Base-by-base conservation (phyloP, 2,888 invertebrate genomes). In the Drosophila prostipennis region DNA sequence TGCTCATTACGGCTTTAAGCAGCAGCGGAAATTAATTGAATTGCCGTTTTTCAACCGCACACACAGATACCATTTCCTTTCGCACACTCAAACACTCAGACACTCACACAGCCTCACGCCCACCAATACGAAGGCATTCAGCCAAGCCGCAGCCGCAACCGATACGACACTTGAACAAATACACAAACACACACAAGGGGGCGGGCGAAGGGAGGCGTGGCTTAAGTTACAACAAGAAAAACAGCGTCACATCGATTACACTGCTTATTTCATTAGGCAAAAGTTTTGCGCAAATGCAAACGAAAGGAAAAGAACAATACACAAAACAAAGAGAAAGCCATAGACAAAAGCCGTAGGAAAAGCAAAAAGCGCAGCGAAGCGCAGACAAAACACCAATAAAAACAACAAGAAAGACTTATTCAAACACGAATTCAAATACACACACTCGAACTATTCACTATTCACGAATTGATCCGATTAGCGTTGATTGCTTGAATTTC, bases 11-110 rank as follows among this genome's bases (percentile, higher is more conserved):
- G 84, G 77, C 82, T 77, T 83, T 82, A 83, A 82, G 60, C 82
- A 81, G 84, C 78, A 75, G 68, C 77, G 78, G 69, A 86, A 87
- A 86, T 87, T 85, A 85, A 87, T 85, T 87, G 83, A 87, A 87
- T 85, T 81, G 81, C 85, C 59, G 76, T 79, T 79, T 80, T 82
- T 80, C 77, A 80, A 82, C 83, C 82, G 58, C 87, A 74, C 43
- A 60, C 64, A 67, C 72, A 68, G 64, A 76, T 32, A 48, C 57
- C 53, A 60, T 36, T 58, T 63, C 61, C 61, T 49, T 63, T 58
- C 16, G 48, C 48, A 57, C 51, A 36, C 16, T 55, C 43, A 64
- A n/a, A n/a, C n/a, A n/a, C n/a, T n/a, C n/a, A n/a, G n/a, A n/a
- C 57, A 48, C 51, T 39, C 19, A 58, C 43, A 65, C 57, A 48